A percentile compares a stretch with the other conserved stretches of the same genome.
phyloP scores from a whole-genome alignment of 2,797 vertebrate species.

The Leptodactylus fallax region DNA sequence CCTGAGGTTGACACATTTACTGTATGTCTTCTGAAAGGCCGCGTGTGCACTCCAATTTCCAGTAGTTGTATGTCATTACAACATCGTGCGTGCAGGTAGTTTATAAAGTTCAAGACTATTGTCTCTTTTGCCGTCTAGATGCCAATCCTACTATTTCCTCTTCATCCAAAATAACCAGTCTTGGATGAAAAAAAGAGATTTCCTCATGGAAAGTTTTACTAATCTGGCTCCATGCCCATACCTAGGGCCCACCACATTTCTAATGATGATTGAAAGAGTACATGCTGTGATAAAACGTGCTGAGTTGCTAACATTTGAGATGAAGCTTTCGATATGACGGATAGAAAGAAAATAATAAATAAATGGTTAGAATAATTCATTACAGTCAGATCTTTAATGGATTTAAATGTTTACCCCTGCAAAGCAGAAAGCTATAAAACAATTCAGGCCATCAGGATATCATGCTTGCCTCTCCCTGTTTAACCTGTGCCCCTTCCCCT shows the following conservation, averaged over 20 bases:
- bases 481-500: constrained; percentile 71
- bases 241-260: constrained; percentile 82
- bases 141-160: constrained; percentile 59
- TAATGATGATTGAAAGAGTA: constrained; percentile 87
- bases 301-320: constrained; percentile 80
- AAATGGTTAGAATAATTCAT: constrained; percentile 58
- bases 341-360: constrained; percentile 66
- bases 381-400: constrained; percentile 65
- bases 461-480: constrained; percentile 67
- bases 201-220: constrained; percentile 95
- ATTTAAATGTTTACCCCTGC: constrained; percentile 62
- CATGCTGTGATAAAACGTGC: constrained; percentile 82
- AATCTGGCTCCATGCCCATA: constrained; percentile 84
- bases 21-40: constrained; percentile 70
- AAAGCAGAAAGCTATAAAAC: constrained; percentile 65
- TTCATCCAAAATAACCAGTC: constrained; percentile 69
- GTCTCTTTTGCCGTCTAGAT: constrained; percentile 69
- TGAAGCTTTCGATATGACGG: constrained; percentile 65
- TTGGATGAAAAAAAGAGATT: constrained; percentile 75
- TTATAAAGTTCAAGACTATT: constrained; percentile 68
- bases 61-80: constrained; percentile 77
- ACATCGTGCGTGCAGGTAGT: constrained; percentile 74
- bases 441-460: constrained; percentile 45
- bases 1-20: constrained; percentile 71
- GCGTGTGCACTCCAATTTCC: constrained; percentile 69